Evolutionary conservation across 2,113 vertebrate genomes (phyloP).

Genomic region (Bubalus kerabau): DNA sequence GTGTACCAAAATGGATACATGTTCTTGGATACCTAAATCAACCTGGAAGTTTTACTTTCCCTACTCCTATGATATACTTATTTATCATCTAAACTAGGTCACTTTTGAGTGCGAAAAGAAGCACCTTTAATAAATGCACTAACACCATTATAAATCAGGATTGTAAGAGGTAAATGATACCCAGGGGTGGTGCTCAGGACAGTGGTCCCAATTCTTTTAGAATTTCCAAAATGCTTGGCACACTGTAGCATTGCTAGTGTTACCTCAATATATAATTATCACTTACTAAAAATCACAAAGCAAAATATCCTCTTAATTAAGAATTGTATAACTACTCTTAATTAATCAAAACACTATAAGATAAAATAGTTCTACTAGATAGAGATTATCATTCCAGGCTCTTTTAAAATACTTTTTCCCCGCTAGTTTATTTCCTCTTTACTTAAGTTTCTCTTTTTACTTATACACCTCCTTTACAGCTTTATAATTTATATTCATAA

Average conservation of each 20-base stretch:
- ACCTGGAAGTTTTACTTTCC: neutral
- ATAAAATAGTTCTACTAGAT: neutral
- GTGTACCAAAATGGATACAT: neutral
- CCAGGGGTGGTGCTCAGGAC: neutral
- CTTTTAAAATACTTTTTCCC: neutral
- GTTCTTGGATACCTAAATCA: neutral
- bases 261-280: neutral
- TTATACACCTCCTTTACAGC: neutral
- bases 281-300: neutral
- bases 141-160: neutral
- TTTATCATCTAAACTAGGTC: neutral
- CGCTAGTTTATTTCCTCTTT: neutral
- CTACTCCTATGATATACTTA: neutral
- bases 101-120: neutral
- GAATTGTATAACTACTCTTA: neutral
- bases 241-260: neutral
- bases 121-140: neutral
- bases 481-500: neutral
- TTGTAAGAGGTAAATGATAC: neutral
- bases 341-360: neutral
- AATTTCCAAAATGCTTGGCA: neutral
- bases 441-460: neutral
- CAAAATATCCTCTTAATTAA: neutral
- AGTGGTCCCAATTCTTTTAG: neutral
- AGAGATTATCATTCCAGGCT: neutral